phyloP scores from a whole-genome alignment of 2,113 vertebrate species.

The Pipa parva region DNA sequence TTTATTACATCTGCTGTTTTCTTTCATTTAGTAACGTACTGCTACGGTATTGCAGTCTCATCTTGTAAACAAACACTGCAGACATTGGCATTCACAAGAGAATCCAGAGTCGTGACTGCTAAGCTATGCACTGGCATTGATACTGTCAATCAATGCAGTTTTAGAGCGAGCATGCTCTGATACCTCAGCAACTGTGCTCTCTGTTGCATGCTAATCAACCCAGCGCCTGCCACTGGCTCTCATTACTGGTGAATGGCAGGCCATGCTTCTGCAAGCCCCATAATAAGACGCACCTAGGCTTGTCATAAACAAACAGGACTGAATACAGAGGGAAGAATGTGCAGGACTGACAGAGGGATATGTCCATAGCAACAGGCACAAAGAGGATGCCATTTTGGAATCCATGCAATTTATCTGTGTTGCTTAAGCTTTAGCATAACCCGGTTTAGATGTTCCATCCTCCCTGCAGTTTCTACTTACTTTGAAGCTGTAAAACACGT shows the following conservation, averaged over 20 bases:
- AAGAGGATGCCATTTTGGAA: slow-evolving; percentile 45
- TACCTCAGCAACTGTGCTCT: slow-evolving; percentile 44
- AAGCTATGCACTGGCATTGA: accelerated
- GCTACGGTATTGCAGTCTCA: not conserved
- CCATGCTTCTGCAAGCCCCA: slow-evolving; percentile 44
- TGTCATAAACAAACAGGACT: slow-evolving; percentile 46
- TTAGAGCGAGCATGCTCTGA: slow-evolving; percentile 35
- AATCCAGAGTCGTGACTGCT: accelerated
- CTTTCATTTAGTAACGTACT: too few relatives aligned
- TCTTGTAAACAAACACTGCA: not conserved
- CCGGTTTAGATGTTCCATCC: too few relatives aligned
- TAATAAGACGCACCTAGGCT: slow-evolving; percentile 50
- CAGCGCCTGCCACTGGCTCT: slow-evolving; percentile 34
- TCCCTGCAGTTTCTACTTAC: too few relatives aligned
- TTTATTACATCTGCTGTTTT: too few relatives aligned
- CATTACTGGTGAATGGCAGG: slow-evolving; percentile 32
- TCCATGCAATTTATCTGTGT: slow-evolving; percentile 35
- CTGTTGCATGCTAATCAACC: slow-evolving; percentile 49
- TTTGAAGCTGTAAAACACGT: too few relatives aligned
- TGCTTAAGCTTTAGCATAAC: slow-evolving; percentile 42
- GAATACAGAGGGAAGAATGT: slow-evolving; percentile 33
- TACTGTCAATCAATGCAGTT: slow-evolving; percentile 26
- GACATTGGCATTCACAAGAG: not conserved
- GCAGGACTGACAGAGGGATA: slow-evolving; percentile 36
- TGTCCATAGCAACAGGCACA: slow-evolving; percentile 56